Evolutionary conservation across 2,113 vertebrate genomes (phyloP), one percentile per base, ranked within the genome.

Genomic region (Cheirogaleus medius): DNA sequence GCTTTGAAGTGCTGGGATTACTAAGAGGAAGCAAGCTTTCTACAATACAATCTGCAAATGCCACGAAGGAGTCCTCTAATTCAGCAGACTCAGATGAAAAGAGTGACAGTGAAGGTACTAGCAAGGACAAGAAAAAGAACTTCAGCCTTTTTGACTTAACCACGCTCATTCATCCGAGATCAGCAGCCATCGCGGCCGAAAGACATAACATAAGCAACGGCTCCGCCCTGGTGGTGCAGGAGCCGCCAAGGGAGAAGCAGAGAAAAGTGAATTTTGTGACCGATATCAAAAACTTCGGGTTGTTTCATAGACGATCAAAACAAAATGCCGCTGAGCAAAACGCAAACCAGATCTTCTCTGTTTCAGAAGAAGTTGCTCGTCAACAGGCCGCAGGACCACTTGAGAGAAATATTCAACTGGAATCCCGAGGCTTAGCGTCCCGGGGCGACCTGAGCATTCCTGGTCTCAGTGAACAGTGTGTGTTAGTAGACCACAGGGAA

Each of bases 1-100:
- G 99, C 92, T 99, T 99, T 97, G 99, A 99, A 98, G 99, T 99
- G 29, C 98, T 99, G 95, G 99, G 99, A 87, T 98, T 99, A 97
- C 98, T 99, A 96, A 99, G 99, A 98, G 98, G 99, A 95, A 99
- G 98, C 97, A 98, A 98, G 74, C 84, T 97, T 42, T 96, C 98
- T 27, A 98, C 98, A n/a, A 60, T 98, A 34, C 98, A 94, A 34
- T 69, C 97, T 49, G 81, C 98, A 13, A 98, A 99, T 95, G 94
- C 97, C 81, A 95, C 87, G 13, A 98, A 98, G 81, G 98, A 98
- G 44, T 90, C 98, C 52, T 97, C 98, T 3, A 98, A 98, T 56
- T 95, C 99, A 6, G 98, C 98, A 63, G 99, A 99, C 87, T 98
- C 98, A 1, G 99, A 99, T 84, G 99, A 99, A 95, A 98, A 98